These are phyloP conservation scores for Kudoa iwatai DNA, from an alignment of 30 jellyfish, hydroid and myxozoan genomes.

Conservation along the genomic window DNA sequence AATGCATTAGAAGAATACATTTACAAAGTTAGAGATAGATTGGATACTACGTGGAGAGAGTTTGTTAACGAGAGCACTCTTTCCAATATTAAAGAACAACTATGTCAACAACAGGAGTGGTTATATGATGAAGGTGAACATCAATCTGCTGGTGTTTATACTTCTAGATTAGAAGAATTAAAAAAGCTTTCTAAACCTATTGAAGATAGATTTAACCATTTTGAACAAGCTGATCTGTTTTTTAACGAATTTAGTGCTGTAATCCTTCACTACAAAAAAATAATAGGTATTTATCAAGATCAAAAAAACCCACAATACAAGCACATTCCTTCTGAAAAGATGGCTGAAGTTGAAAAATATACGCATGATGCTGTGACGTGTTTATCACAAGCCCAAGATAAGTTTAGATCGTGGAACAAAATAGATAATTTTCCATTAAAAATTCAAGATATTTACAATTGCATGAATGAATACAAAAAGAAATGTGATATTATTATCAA, in stretches of 20 bases:
- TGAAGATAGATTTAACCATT: background rate
- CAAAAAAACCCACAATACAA: too few relatives aligned
- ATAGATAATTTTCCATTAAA: too few relatives aligned
- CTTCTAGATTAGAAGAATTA: conserved; percentile 19
- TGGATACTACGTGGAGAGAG: background rate
- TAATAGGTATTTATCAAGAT: background rate
- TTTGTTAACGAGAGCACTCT: too few relatives aligned
- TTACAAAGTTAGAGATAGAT: background rate
- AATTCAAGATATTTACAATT: too few relatives aligned
- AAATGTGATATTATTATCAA: too few relatives aligned
- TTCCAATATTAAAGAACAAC: conserved; percentile 5
- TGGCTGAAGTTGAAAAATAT: too few relatives aligned
- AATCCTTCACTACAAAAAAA: background rate
- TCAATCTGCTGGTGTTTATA: conserved; percentile 11
- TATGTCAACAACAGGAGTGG: conserved; percentile 32
- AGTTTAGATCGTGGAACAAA: too few relatives aligned
- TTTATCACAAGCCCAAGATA: too few relatives aligned
- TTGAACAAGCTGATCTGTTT: background rate
- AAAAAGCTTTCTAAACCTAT: conserved; percentile 4
- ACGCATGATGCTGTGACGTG: too few relatives aligned
- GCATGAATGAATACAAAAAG: too few relatives aligned
- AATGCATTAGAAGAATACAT: background rate
- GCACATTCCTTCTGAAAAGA: too few relatives aligned
- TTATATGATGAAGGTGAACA: conserved; percentile 67
- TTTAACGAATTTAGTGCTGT: background rate